Base-by-base conservation (phyloP, 2,113 vertebrate species). In the Octodon degus region DNA sequence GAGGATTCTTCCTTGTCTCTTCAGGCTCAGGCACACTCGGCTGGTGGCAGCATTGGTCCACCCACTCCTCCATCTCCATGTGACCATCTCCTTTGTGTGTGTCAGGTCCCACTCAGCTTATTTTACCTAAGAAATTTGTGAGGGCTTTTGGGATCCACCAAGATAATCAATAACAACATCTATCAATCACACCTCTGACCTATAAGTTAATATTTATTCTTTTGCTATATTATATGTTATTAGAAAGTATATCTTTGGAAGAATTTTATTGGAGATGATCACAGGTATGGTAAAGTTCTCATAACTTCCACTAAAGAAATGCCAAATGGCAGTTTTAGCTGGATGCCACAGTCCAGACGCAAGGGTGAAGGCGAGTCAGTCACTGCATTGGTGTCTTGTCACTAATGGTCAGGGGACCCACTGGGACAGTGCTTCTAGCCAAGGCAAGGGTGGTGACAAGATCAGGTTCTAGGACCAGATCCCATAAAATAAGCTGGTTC, bases 321-420 rank as follows among this genome's bases (percentile, higher is more conserved):
- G n/a, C 25, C 65, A 62, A 67, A 30, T 0, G 50, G 32, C 47
- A 68, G 93, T 60, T 24, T 60, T 84, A 1, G 0, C 0, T 4
- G 17, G 13, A 76, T 62, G 27, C 11, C 17, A 37, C 16, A n/a
- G 13, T 81, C 34, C 47, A 37, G 34, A 80, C 25, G 20, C 67
- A 37, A 25, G 19, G 86, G 20, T n/a, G 2, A 55, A 47, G 30
- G 27, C 6, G 16, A 4, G 27, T 68, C 2, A 11, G 40, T 70
- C 30, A 47, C 58, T 47, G 34, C 4, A 47, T 30, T 20, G 47
- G 20, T 16, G 24, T 58, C 17, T 34, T 19, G 67, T 86, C 25
- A 82, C 3, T 7, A 81, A 76, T 16, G 53, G 19, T 77, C 11
- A 62, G 17, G 30, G 22, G 27, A 67, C 16, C 27, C 87, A 55